phyloP scores from a whole-genome alignment of 2,888 invertebrate genomes.

The Pegoplata infirma region DNA sequence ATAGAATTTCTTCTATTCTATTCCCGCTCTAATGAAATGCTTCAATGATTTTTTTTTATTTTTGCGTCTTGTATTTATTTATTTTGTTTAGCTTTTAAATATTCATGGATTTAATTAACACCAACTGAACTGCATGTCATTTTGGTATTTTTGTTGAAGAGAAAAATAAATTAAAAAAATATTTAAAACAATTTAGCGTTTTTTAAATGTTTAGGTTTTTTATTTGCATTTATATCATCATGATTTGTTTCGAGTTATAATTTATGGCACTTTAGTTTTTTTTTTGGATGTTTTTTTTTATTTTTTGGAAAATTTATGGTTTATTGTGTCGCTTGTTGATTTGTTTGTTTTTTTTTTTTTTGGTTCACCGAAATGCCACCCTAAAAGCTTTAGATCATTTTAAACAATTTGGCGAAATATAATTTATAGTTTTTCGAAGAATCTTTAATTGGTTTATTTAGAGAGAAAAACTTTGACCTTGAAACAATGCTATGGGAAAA shows the following conservation, averaged over 20 bases:
- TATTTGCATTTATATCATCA: conserved; percentile 21
- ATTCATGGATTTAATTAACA: conserved; percentile 78
- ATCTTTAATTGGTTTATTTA: background rate
- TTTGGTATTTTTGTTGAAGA: conserved; percentile 27
- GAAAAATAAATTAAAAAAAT: conserved; percentile 45
- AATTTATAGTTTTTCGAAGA: conserved; percentile 5
- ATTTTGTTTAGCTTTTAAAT: conserved; percentile 20
- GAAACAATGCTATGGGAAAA: no score
- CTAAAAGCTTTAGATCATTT: conserved; percentile 27
- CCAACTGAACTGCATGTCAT: conserved; percentile 78
- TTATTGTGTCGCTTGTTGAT: background rate
- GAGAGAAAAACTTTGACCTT: background rate
- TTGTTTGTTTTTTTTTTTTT: background rate
- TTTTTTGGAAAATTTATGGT: conserved; percentile 15
- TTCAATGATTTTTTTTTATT: conserved; percentile 61
- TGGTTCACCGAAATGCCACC: background rate
- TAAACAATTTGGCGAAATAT: conserved; percentile 15
- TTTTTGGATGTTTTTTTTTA: conserved; percentile 7
- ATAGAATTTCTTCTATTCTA: conserved; percentile 40
- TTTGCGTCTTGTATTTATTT: conserved; percentile 31
- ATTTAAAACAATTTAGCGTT: conserved; percentile 44
- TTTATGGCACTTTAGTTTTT: conserved; percentile 41
- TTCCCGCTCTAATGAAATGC: conserved; percentile 59
- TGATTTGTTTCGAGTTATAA: conserved; percentile 11
- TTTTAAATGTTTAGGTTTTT: background rate